These are phyloP conservation scores for Arrhopalites spinosus DNA, from an alignment of 2,888 invertebrate genomes.

Conservation along the genomic window DNA sequence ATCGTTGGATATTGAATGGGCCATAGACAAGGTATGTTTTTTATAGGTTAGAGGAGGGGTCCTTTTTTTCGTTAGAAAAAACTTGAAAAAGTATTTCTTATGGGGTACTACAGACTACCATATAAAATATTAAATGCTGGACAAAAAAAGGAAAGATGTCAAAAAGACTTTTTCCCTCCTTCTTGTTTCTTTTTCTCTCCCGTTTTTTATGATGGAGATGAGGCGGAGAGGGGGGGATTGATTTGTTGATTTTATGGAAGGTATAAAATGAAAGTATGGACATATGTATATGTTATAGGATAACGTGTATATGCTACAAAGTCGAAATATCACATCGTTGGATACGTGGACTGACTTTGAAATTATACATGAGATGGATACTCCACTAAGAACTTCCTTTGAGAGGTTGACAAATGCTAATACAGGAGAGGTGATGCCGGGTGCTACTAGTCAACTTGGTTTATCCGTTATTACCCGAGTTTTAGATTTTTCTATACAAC, in stretches of 20 bases:
- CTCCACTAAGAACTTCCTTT: conserved; percentile 68
- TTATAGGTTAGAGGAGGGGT: no score
- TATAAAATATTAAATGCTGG: no score
- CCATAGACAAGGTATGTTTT: conserved; percentile 63
- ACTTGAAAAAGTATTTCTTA: no score
- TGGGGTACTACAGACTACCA: no score
- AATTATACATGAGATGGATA: conserved; percentile 76
- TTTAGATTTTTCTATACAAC: conserved; percentile 58
- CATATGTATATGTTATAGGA: conserved; percentile 17
- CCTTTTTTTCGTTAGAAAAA: no score
- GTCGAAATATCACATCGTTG: conserved; percentile 75
- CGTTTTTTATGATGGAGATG: no score
- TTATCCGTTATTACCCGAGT: conserved; percentile 59
- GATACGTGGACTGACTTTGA: conserved; percentile 78
- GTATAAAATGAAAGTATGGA: not conserved
- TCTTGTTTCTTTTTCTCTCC: no score
- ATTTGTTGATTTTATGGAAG: not conserved
- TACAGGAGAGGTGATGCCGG: conserved; percentile 72
- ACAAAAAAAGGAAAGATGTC: no score
- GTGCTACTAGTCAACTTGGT: conserved; percentile 66
- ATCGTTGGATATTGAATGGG: conserved; percentile 82
- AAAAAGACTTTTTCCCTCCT: no score
- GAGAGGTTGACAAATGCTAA: conserved; percentile 74
- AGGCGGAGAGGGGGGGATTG: not conserved
- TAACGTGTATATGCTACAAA: conserved; percentile 71